These are phyloP conservation scores for Tetragnatha montana DNA, from an alignment of 2,888 invertebrate genomes.

Conservation along the genomic window DNA sequence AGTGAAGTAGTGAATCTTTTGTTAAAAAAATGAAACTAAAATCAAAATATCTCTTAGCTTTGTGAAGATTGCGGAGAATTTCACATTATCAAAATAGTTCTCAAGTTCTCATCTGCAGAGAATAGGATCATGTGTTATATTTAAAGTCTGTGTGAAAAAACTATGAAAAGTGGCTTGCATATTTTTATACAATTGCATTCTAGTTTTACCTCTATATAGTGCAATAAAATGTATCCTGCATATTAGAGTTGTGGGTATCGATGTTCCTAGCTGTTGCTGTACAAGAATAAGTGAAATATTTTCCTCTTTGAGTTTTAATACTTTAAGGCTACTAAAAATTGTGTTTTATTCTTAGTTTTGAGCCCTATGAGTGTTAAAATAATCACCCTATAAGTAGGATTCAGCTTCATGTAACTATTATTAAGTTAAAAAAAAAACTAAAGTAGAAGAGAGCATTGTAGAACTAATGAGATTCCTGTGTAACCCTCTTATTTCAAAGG, in stretches of 20 bases:
- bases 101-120: constrained; percentile 38
- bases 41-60: constrained; percentile 59
- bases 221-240: constrained; percentile 67
- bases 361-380: no score
- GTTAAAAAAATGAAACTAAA: constrained; percentile 41
- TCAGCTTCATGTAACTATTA: no score
- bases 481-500: no score
- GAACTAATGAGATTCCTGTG: no score
- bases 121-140: constrained; percentile 47
- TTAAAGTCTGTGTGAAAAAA: constrained; percentile 42
- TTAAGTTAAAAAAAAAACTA: no score
- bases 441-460: no score
- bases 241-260: constrained; percentile 60
- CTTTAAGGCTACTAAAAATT: not conserved
- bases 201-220: constrained; percentile 64
- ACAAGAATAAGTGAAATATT: not conserved
- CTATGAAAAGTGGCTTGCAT: constrained; percentile 67
- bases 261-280: constrained; percentile 48
- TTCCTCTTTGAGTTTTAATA: not conserved
- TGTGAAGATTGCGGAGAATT: constrained; percentile 41
- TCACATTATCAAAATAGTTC: constrained; percentile 51
- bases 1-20: constrained; percentile 42
- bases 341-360: no score
- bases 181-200: constrained; percentile 70
- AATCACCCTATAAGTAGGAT: no score